These are phyloP conservation scores for Toxonevra muliebris DNA, from an alignment of 2,888 invertebrate species.

Conservation along the genomic window DNA sequence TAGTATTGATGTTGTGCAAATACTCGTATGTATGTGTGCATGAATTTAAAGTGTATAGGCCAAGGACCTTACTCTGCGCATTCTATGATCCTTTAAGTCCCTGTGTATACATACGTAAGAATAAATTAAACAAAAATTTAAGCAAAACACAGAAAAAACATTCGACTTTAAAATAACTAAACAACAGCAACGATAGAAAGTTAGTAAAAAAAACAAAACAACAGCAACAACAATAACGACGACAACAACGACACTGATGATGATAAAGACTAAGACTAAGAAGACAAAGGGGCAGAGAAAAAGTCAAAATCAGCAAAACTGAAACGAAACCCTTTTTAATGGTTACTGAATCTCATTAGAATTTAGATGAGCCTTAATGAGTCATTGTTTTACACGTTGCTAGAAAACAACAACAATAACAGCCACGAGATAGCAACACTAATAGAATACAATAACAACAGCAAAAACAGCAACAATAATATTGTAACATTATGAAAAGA, in stretches of 20 bases:
- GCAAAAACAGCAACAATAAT: background rate
- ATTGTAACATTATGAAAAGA: background rate
- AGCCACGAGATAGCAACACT: slow-evolving; percentile 1
- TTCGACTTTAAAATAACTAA: too few relatives aligned
- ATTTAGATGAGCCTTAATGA: slow-evolving; percentile 65
- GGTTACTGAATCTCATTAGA: slow-evolving; percentile 65
- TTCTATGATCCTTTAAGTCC: too few relatives aligned
- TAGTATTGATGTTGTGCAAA: too few relatives aligned
- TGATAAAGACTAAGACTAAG: background rate
- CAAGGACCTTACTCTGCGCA: too few relatives aligned
- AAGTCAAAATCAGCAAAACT: slow-evolving; percentile 30
- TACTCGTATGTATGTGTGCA: too few relatives aligned
- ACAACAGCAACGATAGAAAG: background rate
- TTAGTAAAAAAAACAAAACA: slow-evolving; percentile 16
- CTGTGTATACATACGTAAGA: too few relatives aligned
- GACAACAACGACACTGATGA: background rate
- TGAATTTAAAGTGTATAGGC: too few relatives aligned
- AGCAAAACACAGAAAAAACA: too few relatives aligned
- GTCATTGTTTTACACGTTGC: slow-evolving; percentile 63
- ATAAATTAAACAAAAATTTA: too few relatives aligned
- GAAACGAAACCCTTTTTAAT: slow-evolving; percentile 51
- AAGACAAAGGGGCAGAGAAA: slow-evolving; percentile 10
- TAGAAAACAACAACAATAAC: slow-evolving; percentile 3
- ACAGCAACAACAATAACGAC: slow-evolving; percentile 20
- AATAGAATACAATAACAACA: background rate